Percentiles rank a stretch among this genome's conserved stretches.
These are phyloP conservation scores for Watsonalla binaria DNA, from an alignment of 2,888 invertebrate genomes.

Conservation along the genomic window DNA sequence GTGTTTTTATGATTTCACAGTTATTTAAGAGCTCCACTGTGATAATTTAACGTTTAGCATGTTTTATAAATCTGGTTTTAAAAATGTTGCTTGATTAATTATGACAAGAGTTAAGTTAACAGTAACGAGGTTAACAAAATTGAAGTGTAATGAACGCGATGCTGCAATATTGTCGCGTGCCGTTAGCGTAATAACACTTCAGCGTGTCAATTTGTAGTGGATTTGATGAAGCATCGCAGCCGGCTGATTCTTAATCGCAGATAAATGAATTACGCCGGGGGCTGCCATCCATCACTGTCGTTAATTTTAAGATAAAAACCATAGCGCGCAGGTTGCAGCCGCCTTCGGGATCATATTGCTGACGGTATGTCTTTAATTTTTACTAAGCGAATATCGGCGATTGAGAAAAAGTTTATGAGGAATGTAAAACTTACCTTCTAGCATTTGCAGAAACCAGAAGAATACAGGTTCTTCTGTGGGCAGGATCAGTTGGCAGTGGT, in stretches of 20 bases:
- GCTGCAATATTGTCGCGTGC: not conserved
- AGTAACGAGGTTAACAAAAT: not conserved
- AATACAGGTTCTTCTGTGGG: too few species aligned
- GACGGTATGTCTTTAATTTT: not conserved
- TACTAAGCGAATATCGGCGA: not conserved
- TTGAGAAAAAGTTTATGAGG: too few species aligned
- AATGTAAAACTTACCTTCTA: too few species aligned
- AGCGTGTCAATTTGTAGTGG: constrained; percentile 38
- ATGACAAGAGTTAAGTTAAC: not conserved
- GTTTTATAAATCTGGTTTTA: not conserved
- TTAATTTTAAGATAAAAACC: constrained; percentile 65
- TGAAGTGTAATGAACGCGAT: not conserved
- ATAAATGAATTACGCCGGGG: constrained; percentile 64
- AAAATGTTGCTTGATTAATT: not conserved
- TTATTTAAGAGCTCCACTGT: not conserved
- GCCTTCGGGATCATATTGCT: constrained; percentile 21
- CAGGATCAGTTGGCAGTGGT: too few species aligned
- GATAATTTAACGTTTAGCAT: not conserved
- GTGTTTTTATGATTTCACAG: constrained; percentile 1
- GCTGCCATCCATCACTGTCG: constrained; percentile 64
- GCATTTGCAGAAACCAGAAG: too few species aligned
- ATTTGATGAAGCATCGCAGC: constrained; percentile 33
- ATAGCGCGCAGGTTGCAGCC: constrained; percentile 36
- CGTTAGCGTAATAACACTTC: constrained; percentile 31
- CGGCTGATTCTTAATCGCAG: constrained; percentile 50